These are phyloP conservation scores for Palythoa grandis DNA, from an alignment of 92 coral and sea anemone species.

Conservation along the genomic window DNA sequence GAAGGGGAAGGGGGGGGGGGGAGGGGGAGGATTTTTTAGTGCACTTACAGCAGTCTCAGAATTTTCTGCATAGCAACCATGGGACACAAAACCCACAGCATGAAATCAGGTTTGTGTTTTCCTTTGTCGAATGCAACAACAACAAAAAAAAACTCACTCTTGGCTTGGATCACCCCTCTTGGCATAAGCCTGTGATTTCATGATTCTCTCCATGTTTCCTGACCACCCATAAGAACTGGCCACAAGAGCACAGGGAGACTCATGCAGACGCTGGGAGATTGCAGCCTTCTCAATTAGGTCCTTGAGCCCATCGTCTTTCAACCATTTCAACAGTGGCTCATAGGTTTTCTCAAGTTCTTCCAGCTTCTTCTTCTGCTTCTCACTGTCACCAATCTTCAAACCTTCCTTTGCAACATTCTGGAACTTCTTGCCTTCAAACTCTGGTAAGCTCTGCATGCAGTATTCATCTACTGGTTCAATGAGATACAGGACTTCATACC, in stretches of 20 bases:
- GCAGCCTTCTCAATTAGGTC: conserved; percentile 97
- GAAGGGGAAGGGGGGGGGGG: too few species aligned
- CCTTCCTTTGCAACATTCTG: conserved; percentile 99
- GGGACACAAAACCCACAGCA: too few species aligned
- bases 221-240: conserved; percentile 99
- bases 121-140: too few species aligned
- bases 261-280: conserved; percentile 88
- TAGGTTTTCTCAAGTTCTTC: conserved; percentile 94
- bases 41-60: too few species aligned
- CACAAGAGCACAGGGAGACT: conserved; percentile 97
- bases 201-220: conserved; percentile 99
- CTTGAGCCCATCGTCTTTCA: conserved; percentile 95
- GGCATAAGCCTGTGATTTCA: conserved; percentile 99
- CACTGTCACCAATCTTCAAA: conserved; percentile 90
- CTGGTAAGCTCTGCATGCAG: conserved; percentile 99
- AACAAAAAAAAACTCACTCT: conserved; percentile 66
- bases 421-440: conserved; percentile 99
- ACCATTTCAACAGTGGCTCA: conserved; percentile 97
- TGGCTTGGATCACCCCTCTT: conserved; percentile 89
- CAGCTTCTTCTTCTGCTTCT: conserved; percentile 87
- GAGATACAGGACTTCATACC: conserved; percentile 95
- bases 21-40: too few species aligned
- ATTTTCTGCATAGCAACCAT: too few species aligned
- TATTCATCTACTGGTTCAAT: conserved; percentile 97
- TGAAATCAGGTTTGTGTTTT: too few species aligned